Evolutionary conservation across 2,888 invertebrate species (phyloP).

Genomic region (Coelogynopora nodosa): DNA sequence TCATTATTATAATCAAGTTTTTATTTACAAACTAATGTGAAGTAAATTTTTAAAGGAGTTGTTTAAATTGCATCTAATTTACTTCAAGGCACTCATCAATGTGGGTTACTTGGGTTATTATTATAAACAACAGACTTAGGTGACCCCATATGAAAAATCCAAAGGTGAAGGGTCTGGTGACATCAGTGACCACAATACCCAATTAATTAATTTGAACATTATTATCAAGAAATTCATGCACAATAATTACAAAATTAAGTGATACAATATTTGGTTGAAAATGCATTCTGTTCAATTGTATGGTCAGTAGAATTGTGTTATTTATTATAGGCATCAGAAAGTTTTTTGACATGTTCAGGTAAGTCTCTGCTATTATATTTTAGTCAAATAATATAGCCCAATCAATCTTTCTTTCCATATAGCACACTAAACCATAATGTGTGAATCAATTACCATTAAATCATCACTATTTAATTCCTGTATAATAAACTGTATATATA

Average conservation of each 20-base stretch:
- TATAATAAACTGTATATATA: background rate
- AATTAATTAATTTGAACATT: background rate
- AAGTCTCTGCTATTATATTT: background rate
- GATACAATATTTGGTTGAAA: background rate
- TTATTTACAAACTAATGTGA: no score
- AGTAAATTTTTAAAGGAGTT: no score
- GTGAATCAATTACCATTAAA: background rate
- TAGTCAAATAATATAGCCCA: background rate
- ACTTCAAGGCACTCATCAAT: background rate
- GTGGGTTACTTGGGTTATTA: background rate
- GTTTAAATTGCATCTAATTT: no score
- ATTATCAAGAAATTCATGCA: background rate
- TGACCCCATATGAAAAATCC: background rate
- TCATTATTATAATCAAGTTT: no score
- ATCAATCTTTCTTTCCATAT: background rate
- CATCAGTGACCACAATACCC: background rate
- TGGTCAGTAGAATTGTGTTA: background rate
- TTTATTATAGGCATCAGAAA: background rate
- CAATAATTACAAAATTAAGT: background rate
- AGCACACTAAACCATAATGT: constrained; percentile 1
- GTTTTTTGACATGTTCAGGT: constrained; percentile 5
- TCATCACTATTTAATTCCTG: background rate
- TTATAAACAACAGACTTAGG: constrained; percentile 2
- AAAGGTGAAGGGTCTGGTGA: background rate
- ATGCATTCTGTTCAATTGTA: background rate